Evolutionary conservation across 64 coral and sea anemone genomes (phyloP), one percentile per base, ranked within the genome.

Genomic region (Montipora efflorescens): DNA sequence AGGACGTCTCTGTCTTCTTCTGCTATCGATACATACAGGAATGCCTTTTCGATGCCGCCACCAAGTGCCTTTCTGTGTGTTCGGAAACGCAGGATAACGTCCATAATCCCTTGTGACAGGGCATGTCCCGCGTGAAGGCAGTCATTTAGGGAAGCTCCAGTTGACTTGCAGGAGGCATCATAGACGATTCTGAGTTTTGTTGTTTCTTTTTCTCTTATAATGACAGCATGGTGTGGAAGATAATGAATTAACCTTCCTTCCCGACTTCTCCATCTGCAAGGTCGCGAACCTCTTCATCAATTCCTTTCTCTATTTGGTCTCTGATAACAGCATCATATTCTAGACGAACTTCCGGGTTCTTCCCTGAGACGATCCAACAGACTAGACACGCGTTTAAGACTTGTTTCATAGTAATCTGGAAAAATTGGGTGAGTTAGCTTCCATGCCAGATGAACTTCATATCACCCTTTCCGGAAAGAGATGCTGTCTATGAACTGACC

Each of bases 271-370:
- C 47, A 57, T 18, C 43, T 11, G 18, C 69, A 4, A 55, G 52
- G 19, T 88, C 12, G 74, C 87, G 20, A 36, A 94, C 46, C 64
- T 69, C 48, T 66, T 94, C 95, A 25, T 94, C 85, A 9, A 97
- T 88, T 78, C 95, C 89, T 16, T 45, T 64, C 23, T 84, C 18
- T n/a, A 82, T 51, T 70, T 95, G 87, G 14, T 80, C 80, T 7
- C 20, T 72, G 72, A 92, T 95, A 46, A 92, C 71, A 19, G 47
- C 73, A 70, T 98, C 74, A 86, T 98, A 98, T 73, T 94, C 92
- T 4, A 94, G 18, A 94, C 75, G 8, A 88, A 28, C 78, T 36
- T 36, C 28, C 28, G 28, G n/a, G 77, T 19, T 94, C 81, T 28
- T 87, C 80, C 58, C 66, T 75, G 2, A 97, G 91, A 20, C 71